phyloP scores from a whole-genome alignment of 2,113 vertebrate species.

The Vireo altiloquus region DNA sequence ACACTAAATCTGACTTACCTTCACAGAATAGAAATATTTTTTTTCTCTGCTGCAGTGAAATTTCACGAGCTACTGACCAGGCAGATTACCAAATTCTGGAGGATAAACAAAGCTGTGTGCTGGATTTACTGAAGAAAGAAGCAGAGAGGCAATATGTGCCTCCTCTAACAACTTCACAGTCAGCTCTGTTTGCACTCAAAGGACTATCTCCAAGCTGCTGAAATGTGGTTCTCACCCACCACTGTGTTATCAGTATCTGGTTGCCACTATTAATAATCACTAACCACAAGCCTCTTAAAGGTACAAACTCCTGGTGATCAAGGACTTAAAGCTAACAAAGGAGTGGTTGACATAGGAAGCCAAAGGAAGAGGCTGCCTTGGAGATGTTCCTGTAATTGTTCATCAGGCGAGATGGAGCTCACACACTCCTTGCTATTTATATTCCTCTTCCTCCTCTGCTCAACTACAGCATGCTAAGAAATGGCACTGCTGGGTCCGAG shows the following conservation, averaged over 20 bases:
- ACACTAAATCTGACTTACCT: neutral
- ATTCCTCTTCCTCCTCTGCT: neutral
- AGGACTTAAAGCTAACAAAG: constrained; percentile 15
- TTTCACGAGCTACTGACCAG: constrained; percentile 53
- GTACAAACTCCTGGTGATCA: constrained; percentile 32
- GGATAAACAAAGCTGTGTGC: constrained; percentile 49
- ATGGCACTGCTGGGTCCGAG: neutral
- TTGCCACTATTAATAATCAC: constrained; percentile 36
- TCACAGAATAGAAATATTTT: constrained; percentile 20
- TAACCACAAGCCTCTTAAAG: constrained; percentile 45
- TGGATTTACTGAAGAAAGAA: constrained; percentile 40
- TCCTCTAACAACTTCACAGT: neutral
- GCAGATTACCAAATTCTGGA: constrained; percentile 52
- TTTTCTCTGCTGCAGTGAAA: constrained; percentile 43
- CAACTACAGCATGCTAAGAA: neutral
- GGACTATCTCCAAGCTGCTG: constrained; percentile 33
- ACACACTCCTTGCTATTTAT: constrained; percentile 44
- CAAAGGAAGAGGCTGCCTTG: constrained; percentile 29
- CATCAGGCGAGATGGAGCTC: constrained; percentile 12
- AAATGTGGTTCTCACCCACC: constrained; percentile 36
- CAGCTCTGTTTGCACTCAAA: constrained; percentile 1
- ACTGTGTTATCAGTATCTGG: constrained; percentile 35
- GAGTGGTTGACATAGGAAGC: constrained; percentile 26
- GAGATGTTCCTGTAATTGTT: constrained; percentile 55
- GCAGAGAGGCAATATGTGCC: neutral